Evolutionary conservation across 2,113 vertebrate genomes (phyloP).

Genomic region (Entelurus aequoreus): DNA sequence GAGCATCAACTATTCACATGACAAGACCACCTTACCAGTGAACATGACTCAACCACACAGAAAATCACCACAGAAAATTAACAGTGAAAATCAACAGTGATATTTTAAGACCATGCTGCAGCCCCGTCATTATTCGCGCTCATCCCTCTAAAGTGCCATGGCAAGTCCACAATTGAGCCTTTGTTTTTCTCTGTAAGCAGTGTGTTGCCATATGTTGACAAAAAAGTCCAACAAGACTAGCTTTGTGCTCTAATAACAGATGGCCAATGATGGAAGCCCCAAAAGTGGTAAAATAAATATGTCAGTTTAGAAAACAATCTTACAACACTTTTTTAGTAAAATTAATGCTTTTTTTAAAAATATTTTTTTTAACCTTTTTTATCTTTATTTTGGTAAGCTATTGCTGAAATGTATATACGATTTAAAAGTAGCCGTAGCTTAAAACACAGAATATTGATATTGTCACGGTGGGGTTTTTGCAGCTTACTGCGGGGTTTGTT

Average conservation of each 20-base stretch:
- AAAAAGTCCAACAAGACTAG: conserved; percentile 18
- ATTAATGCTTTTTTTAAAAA: too few relatives aligned
- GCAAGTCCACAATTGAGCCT: conserved; percentile 7
- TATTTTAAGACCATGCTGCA: conserved; percentile 4
- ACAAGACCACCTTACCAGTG: conserved; percentile 38
- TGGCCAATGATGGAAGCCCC: conserved; percentile 5
- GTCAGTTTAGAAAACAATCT: too few relatives aligned
- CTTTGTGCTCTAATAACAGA: conserved; percentile 29
- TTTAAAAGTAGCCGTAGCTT: too few relatives aligned
- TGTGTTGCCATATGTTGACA: not conserved
- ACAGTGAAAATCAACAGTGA: conserved; percentile 16
- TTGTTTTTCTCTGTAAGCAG: not conserved
- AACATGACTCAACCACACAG: not conserved
- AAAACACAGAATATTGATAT: too few relatives aligned
- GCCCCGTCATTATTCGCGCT: not conserved
- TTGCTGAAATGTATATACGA: too few relatives aligned
- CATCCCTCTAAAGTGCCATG: conserved; percentile 4
- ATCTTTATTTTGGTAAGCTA: too few relatives aligned
- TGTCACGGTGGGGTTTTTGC: too few relatives aligned
- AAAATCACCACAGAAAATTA: conserved; percentile 1
- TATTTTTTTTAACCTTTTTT: too few relatives aligned
- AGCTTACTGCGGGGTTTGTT: too few relatives aligned
- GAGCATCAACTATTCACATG: conserved; percentile 58
- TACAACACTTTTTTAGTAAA: too few relatives aligned
- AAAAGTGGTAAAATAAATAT: not conserved